phyloP scores from a whole-genome alignment of 2,797 vertebrate genomes.

The Lacerta viridis region DNA sequence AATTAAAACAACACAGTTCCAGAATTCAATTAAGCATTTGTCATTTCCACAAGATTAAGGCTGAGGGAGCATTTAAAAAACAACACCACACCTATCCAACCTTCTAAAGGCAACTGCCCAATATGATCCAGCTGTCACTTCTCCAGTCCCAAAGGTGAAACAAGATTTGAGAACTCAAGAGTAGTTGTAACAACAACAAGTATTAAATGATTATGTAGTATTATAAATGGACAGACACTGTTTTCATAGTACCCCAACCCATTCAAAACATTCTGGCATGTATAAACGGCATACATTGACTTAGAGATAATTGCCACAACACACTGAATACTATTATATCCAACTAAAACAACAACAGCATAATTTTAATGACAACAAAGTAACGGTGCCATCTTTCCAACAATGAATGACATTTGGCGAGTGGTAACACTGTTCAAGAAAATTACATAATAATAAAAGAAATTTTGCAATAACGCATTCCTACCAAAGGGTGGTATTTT shows the following conservation, averaged over 20 bases:
- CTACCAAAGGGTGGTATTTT: not conserved
- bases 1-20: slow-evolving; percentile 2
- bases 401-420: not conserved
- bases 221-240: not conserved
- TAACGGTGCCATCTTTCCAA: not conserved
- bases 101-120: not conserved
- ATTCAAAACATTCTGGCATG: not conserved
- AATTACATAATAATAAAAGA: not conserved
- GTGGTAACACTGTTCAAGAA: not conserved
- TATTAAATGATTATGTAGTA: not conserved
- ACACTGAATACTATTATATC: not conserved
- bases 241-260: not conserved
- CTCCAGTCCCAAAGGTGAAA: not conserved
- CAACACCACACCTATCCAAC: not conserved
- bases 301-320: not conserved
- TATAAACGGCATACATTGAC: not conserved
- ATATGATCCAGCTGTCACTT: not conserved
- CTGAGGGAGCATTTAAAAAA: not conserved
- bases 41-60: slow-evolving; percentile 3
- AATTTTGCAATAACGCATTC: slow-evolving; percentile 2
- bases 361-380: not conserved
- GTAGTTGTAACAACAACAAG: not conserved
- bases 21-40: slow-evolving; percentile 23
- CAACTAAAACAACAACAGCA: not conserved
- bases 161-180: not conserved